Percentiles rank a stretch among this genome's conserved stretches.
phyloP scores from a whole-genome alignment of 2,888 invertebrate species.

The Molorchus minor region DNA sequence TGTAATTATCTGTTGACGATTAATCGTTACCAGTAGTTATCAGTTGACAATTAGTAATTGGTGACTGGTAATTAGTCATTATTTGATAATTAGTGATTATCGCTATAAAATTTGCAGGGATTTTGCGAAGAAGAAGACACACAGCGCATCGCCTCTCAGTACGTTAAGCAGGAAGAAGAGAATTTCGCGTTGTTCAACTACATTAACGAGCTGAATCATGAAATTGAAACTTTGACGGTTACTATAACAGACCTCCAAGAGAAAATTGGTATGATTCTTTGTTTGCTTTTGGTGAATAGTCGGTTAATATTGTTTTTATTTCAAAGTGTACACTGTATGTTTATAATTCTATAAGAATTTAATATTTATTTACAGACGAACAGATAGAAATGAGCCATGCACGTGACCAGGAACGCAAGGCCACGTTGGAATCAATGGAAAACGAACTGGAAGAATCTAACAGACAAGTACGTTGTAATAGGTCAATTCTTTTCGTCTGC shows the following conservation, averaged over 20 bases:
- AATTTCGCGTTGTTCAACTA: slow-evolving; percentile 93
- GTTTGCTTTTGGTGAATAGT: neutral
- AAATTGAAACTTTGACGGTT: slow-evolving; percentile 77
- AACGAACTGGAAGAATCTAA: slow-evolving; percentile 65
- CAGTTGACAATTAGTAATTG: no score
- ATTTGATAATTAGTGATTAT: no score
- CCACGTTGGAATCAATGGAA: slow-evolving; percentile 68
- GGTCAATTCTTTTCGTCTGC: neutral
- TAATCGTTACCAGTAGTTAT: no score
- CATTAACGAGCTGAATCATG: slow-evolving; percentile 89
- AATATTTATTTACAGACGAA: slow-evolving; percentile 65
- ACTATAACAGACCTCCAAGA: slow-evolving; percentile 70
- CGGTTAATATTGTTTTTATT: no score
- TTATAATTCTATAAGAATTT: no score
- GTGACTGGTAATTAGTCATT: no score
- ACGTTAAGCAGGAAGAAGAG: slow-evolving; percentile 85
- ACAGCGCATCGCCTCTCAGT: slow-evolving; percentile 76
- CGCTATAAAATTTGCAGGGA: slow-evolving; percentile 57
- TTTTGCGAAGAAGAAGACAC: slow-evolving; percentile 68
- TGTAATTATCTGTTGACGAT: no score
- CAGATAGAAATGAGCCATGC: slow-evolving; percentile 70
- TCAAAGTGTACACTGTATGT: no score
- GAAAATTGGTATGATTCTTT: slow-evolving; percentile 66
- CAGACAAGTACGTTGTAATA: slow-evolving; percentile 61
- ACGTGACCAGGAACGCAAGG: slow-evolving; percentile 68